phyloP scores from a whole-genome alignment of 2,113 vertebrate genomes.

The Mionectes macconnelli region DNA sequence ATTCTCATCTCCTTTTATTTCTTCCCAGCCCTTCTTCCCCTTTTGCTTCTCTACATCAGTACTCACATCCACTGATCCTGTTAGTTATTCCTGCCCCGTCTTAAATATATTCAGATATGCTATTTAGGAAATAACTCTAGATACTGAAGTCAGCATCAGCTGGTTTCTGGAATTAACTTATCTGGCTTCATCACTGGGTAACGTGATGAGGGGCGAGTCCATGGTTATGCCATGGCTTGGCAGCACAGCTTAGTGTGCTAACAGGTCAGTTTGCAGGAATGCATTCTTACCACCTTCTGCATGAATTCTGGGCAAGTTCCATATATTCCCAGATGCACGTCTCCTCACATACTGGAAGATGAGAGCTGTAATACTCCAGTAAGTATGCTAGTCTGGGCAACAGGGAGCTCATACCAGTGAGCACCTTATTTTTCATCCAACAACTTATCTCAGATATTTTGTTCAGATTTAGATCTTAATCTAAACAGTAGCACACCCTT shows the following conservation, averaged over 20 bases:
- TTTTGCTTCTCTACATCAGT: background rate
- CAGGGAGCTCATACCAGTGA: background rate
- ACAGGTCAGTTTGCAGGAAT: background rate
- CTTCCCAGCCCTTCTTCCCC: background rate
- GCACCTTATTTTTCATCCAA: background rate
- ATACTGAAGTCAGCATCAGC: background rate
- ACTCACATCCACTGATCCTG: background rate
- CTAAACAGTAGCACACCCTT: background rate
- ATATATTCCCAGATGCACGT: background rate
- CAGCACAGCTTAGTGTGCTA: background rate
- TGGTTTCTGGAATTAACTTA: background rate
- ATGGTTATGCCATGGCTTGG: background rate
- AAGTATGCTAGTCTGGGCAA: background rate
- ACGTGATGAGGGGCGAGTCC: accelerated
- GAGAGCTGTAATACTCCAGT: background rate
- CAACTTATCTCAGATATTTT: background rate
- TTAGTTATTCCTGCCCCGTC: background rate
- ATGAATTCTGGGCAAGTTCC: background rate
- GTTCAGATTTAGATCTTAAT: background rate
- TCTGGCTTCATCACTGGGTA: background rate
- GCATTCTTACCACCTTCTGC: background rate
- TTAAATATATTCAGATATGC: background rate
- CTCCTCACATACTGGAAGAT: background rate
- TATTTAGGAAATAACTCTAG: background rate
- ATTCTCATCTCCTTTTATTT: background rate